Evolutionary conservation across 2,113 vertebrate genomes (phyloP).

Genomic region (Pelodiscus sinensis): DNA sequence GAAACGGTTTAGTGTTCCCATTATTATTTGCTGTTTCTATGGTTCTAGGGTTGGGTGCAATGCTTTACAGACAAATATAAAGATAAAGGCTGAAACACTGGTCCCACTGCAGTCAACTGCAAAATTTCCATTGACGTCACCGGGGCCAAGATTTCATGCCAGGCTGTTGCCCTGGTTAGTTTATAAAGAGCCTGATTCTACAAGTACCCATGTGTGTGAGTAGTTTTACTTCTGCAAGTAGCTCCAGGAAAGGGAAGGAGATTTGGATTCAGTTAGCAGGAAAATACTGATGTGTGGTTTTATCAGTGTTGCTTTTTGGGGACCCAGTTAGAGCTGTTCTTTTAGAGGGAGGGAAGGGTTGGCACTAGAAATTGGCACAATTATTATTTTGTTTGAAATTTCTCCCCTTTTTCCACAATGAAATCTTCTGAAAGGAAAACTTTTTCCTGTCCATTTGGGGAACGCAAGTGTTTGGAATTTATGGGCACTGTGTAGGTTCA

Average conservation of each 20-base stretch:
- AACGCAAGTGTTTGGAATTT: neutral
- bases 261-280: neutral
- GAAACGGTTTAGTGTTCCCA: neutral
- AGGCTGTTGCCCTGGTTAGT: neutral
- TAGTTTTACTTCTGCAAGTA: neutral
- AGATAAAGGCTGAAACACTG: neutral
- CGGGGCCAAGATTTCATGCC: rapidly evolving
- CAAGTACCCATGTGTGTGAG: neutral
- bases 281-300: neutral
- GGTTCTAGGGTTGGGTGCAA: conserved; percentile 12
- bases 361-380: neutral
- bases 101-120: neutral
- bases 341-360: rapidly evolving
- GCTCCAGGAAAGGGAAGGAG: neutral
- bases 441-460: neutral
- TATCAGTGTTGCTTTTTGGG: neutral
- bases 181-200: neutral
- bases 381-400: neutral
- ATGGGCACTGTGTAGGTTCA: no score
- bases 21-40: conserved; percentile 61
- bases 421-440: neutral
- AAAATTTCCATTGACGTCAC: conserved; percentile 18
- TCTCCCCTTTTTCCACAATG: neutral
- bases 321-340: neutral
- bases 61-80: neutral